Base-by-base conservation (phyloP, 2,888 invertebrate genomes). In the Diloba caeruleocephala region DNA sequence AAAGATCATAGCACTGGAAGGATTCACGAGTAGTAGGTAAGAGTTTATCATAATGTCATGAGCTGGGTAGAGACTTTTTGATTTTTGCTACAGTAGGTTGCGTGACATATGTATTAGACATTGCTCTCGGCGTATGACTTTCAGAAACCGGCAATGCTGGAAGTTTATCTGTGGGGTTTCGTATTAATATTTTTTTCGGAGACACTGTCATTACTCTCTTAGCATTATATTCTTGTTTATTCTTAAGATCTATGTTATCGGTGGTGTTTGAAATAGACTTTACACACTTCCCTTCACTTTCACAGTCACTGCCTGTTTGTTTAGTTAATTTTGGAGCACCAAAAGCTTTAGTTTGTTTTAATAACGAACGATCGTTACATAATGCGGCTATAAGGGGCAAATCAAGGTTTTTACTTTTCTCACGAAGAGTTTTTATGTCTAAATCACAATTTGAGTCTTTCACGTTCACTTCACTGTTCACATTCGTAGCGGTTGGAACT, bases 321-420 rank as follows among this genome's bases (percentile, higher is more conserved):
- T 87, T 91, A 67, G 63, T 80, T 74, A 83, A 95, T 85, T 96
- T 96, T 44, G 97, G 96, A 94, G 96, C 95, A 64, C 96, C 97
- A 82, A 97, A 97, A 14, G 97, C 97, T 87, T 97, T 97, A 41
- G 97, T 98, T 89, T 98, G 98, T 88, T 97, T 97, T 53, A 98
- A 93, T 78, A 98, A 94, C 54, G 98, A 97, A 52, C 97, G 95
- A 88, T 98, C 98, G 85, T 98, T 98, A 93, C 98, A 98, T 71
- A 98, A 94, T 9, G 98, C 98, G 54, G 98, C 97, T 81, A 98
- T 98, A 57, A 99, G 94, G 13, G 98, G 98, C 86, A 98, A 94
- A 90, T 98, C 98, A 79, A 98, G 94, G 84, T 98, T 97, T 83
- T 96, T 96, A 89, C 97, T 98, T 90, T 98, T 97, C 89, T 98